These are phyloP conservation scores for Ornithoptera priamus DNA, from an alignment of 2,888 invertebrate species.

Conservation along the genomic window DNA sequence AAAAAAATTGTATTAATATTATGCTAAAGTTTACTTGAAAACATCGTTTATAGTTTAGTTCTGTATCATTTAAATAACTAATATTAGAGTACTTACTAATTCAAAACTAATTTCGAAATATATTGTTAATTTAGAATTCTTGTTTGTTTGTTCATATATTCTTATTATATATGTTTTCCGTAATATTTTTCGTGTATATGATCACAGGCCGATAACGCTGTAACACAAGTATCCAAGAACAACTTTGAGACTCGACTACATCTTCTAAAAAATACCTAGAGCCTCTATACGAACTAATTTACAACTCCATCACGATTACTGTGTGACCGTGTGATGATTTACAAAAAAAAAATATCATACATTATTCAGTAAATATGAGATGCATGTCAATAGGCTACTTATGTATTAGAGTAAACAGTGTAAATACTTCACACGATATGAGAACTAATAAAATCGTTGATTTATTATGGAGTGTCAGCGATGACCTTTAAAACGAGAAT, in stretches of 20 bases:
- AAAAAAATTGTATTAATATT: too few species aligned
- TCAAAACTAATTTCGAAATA: too few species aligned
- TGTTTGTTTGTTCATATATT: too few species aligned
- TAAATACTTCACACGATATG: constrained; percentile 1
- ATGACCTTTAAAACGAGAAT: constrained; percentile 12
- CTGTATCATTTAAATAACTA: too few species aligned
- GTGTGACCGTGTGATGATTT: background rate
- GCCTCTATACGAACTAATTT: background rate
- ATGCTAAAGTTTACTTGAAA: too few species aligned
- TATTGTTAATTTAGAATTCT: too few species aligned
- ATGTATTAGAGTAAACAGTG: background rate
- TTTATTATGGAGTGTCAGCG: constrained; percentile 3
- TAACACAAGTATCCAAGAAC: background rate
- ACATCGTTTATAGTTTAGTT: too few species aligned
- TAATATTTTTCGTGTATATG: too few species aligned
- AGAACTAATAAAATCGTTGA: background rate
- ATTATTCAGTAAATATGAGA: background rate
- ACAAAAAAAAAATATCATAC: background rate
- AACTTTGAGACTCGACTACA: background rate
- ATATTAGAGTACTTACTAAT: too few species aligned
- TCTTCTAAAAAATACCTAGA: background rate
- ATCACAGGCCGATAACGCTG: background rate
- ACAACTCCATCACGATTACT: background rate
- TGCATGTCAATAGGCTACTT: background rate
- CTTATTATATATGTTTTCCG: too few species aligned